These are phyloP conservation scores for Microctonus aethiopoides DNA, from an alignment of 2,888 invertebrate species.

Conservation along the genomic window DNA sequence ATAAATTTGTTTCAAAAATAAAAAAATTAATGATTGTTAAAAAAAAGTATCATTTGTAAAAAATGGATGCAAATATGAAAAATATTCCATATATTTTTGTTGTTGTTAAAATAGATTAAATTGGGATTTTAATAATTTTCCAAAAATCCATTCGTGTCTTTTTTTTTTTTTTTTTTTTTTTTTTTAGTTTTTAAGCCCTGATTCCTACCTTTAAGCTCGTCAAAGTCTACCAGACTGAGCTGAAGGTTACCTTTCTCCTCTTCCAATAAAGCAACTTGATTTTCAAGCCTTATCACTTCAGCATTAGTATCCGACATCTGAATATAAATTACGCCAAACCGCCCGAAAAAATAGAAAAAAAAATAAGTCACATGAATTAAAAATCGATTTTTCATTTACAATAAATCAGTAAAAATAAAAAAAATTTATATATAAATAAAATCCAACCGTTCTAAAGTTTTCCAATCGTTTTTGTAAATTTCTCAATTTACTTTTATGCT, in stretches of 20 bases:
- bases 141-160: not conserved
- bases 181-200: slow-evolving; percentile 52
- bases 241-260: slow-evolving; percentile 93
- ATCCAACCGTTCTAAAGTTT: slow-evolving; percentile 63
- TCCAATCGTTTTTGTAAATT: slow-evolving; percentile 78
- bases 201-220: slow-evolving; percentile 76
- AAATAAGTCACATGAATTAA: slow-evolving; percentile 54
- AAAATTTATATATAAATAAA: slow-evolving; percentile 14
- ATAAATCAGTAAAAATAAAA: slow-evolving; percentile 3
- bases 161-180: slow-evolving; percentile 15
- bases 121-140: not conserved
- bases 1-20: too few relatives aligned
- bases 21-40: slow-evolving; percentile 27
- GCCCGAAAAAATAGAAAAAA: slow-evolving; percentile 55
- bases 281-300: slow-evolving; percentile 76
- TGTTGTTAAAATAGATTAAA: not conserved
- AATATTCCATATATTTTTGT: not conserved
- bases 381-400: not conserved
- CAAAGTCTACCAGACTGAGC: slow-evolving; percentile 84
- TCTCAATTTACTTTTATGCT: slow-evolving; percentile 78
- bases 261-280: slow-evolving; percentile 85
- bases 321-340: slow-evolving; percentile 46
- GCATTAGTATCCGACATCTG: slow-evolving; percentile 77
- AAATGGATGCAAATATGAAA: not conserved
- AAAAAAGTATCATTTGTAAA: slow-evolving; percentile 12